phyloP scores from a whole-genome alignment of 2,888 invertebrate genomes.

The Rhagium mordax region DNA sequence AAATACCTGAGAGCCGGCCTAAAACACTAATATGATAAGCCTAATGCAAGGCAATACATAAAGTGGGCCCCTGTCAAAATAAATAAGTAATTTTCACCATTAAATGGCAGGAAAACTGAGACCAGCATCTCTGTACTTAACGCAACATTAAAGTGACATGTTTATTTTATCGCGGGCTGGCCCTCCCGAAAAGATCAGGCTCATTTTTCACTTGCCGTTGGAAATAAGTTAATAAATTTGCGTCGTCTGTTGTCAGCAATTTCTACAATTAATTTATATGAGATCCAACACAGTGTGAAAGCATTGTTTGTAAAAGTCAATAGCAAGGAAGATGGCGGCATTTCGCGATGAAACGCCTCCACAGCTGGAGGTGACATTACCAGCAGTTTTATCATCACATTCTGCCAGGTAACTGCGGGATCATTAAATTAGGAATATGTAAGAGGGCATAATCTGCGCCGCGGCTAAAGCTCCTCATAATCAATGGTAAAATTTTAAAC shows the following conservation, averaged over 20 bases:
- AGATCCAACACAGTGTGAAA: constrained; percentile 30
- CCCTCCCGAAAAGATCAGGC: constrained; percentile 1
- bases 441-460: background rate
- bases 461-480: background rate
- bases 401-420: constrained; percentile 5
- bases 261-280: constrained; percentile 27
- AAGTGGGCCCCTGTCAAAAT: too few relatives aligned
- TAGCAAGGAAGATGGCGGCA: constrained; percentile 40
- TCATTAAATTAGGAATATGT: background rate
- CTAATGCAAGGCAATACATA: too few relatives aligned
- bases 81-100: background rate
- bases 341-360: constrained; percentile 33
- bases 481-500: too few relatives aligned
- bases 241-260: constrained; percentile 25
- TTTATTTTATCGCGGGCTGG: background rate
- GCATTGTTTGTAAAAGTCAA: constrained; percentile 46
- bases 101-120: background rate
- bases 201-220: constrained; percentile 19
- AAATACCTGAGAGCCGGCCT: too few relatives aligned
- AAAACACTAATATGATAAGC: too few relatives aligned
- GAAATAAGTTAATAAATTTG: constrained; percentile 16
- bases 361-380: constrained; percentile 37
- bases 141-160: background rate
- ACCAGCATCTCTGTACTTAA: background rate
- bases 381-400: constrained; percentile 31